Base-by-base conservation (phyloP, 2,888 invertebrate genomes). In the Acronicta aceris region DNA sequence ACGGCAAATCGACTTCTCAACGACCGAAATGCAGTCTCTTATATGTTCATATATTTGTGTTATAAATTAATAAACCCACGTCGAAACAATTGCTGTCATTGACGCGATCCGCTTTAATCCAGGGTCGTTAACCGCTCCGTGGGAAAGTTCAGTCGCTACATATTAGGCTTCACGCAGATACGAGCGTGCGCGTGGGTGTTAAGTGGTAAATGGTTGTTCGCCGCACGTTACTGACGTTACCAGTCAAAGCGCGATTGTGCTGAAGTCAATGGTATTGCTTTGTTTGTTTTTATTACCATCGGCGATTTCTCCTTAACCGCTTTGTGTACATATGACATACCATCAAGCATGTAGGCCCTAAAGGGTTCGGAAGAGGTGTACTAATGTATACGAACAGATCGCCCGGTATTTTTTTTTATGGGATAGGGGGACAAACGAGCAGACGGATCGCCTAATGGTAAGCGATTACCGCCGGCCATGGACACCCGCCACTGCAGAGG, bases 51-150 rank as follows among this genome's bases (percentile, higher is more conserved):
- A n/a, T n/a, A n/a, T n/a, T n/a, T 15, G 10, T 30, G 30, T 41
- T n/a, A n/a, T n/a, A n/a, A n/a, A 51, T 48, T 59, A 51, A 73
- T 36, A 30, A 72, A 36, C 36, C 16, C 41, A 49, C 42, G 49
- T 50, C 38, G 42, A 73, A 72, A 73, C 68, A 73, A 68, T 68
- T 68, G 59, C 27, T 47, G 53, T 51, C 50, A 40, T 54, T 73
- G 73, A 68, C 36, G 47, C 33, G 42, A 48, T 54, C 60, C 50
- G 40, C 50, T 68, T 67, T 67, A 51, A 67, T 54, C 61, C 49
- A 43, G 30, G 75, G 78, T 75, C 78, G 49, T 49, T 68, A 58
- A 76, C 72, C 62, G 42, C 15, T 15, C 63, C 70, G 79, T 76
- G 76, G 76, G 74, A 73, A 76, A 41, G 47, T 41, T 48, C 65